Evolutionary conservation across 2,797 vertebrate genomes (phyloP).

Genomic region (Hippoglossus hippoglossus): DNA sequence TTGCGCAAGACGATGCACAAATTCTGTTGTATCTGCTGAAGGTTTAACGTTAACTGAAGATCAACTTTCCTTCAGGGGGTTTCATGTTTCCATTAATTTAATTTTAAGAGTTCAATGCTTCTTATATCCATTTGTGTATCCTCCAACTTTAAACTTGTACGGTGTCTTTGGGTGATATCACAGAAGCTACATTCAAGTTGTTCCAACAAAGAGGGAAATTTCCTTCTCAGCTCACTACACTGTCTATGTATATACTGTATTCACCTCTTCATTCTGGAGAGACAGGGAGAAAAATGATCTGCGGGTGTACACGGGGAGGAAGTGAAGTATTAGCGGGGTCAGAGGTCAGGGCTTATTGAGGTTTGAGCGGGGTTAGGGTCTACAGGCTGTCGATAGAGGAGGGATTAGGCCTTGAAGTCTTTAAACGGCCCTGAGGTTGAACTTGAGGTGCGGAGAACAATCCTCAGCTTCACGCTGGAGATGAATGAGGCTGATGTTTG

Average conservation of each 20-base stretch:
- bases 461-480: conserved; percentile 23
- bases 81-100: neutral
- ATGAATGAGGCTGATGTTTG: conserved; percentile 32
- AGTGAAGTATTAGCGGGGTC: conserved; percentile 39
- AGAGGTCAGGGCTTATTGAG: conserved; percentile 49
- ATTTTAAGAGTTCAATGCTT: neutral
- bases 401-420: conserved; percentile 43
- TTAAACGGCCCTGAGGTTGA: conserved; percentile 17
- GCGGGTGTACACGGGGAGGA: conserved; percentile 16
- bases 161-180: too few species aligned
- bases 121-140: too few species aligned
- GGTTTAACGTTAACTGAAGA: too few species aligned
- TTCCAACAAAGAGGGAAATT: too few species aligned
- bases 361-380: conserved; percentile 26
- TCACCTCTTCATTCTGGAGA: conserved; percentile 4
- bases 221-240: neutral
- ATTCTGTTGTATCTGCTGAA: neutral
- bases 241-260: neutral
- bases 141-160: too few species aligned
- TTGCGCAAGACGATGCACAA: neutral
- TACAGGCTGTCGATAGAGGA: conserved; percentile 34
- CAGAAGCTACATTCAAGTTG: too few species aligned
- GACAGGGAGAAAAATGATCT: conserved; percentile 13
- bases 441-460: conserved; percentile 34
- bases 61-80: too few species aligned